phyloP scores from a whole-genome alignment of 2,113 vertebrate species.

The Cryptomyrus ogoouensis region DNA sequence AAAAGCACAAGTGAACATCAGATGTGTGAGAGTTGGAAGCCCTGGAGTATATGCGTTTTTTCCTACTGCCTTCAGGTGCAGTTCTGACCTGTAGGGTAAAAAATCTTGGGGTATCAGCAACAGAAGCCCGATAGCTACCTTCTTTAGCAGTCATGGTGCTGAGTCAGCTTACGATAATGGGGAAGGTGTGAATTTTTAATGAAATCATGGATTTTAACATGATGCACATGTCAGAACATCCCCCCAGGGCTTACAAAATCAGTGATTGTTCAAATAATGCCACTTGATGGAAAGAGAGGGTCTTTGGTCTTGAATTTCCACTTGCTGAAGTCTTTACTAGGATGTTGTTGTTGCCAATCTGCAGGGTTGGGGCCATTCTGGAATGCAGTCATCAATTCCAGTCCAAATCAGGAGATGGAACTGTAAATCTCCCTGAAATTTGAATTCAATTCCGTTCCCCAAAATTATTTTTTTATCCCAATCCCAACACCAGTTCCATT shows the following conservation, averaged over 20 bases:
- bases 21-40: too few relatives aligned
- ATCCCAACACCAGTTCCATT: too few relatives aligned
- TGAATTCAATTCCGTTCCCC: too few relatives aligned
- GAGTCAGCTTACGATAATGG: background rate
- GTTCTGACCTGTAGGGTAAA: background rate
- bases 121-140: background rate
- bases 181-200: background rate
- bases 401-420: too few relatives aligned
- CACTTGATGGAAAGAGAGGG: background rate
- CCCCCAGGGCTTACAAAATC: background rate
- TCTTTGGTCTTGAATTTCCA: background rate
- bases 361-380: too few relatives aligned
- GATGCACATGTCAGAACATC: background rate
- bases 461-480: too few relatives aligned
- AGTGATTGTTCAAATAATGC: background rate
- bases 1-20: too few relatives aligned
- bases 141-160: background rate
- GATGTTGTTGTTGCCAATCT: background rate
- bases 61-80: background rate
- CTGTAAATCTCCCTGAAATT: too few relatives aligned
- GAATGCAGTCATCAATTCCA: too few relatives aligned
- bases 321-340: background rate
- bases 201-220: background rate
- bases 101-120: background rate
- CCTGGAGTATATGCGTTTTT: too few relatives aligned